These are phyloP conservation scores for Astreopora myriophthalma DNA, from an alignment of 64 coral and sea anemone species.

Conservation along the genomic window DNA sequence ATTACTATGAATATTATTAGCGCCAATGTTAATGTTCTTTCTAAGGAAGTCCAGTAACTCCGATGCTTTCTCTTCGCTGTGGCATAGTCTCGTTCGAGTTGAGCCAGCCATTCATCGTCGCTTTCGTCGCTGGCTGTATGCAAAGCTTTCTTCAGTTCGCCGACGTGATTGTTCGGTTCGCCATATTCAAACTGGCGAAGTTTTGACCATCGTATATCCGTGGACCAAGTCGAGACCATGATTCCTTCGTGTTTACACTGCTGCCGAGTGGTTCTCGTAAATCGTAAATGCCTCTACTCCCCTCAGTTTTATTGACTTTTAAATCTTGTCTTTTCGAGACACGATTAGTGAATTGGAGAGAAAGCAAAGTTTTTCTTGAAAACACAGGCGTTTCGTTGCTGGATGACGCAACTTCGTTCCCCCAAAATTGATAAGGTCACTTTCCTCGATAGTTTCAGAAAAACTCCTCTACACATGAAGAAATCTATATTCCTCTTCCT, in stretches of 20 bases:
- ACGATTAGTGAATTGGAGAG: neutral
- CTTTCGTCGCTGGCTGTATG: constrained; percentile 87
- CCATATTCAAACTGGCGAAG: constrained; percentile 81
- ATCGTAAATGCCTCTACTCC: neutral
- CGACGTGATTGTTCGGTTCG: constrained; percentile 29
- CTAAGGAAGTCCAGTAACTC: constrained; percentile 68
- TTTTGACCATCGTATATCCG: constrained; percentile 86
- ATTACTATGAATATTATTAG: constrained; percentile 70
- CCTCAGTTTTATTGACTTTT: neutral
- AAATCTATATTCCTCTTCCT: neutral
- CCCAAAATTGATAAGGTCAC: neutral
- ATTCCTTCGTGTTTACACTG: neutral
- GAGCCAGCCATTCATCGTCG: constrained; percentile 91
- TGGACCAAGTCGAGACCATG: constrained; percentile 71
- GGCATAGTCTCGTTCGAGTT: constrained; percentile 88
- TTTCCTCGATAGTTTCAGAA: too few relatives aligned
- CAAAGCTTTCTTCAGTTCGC: constrained; percentile 64
- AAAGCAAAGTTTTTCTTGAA: neutral
- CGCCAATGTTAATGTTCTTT: constrained; percentile 52
- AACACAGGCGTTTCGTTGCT: neutral
- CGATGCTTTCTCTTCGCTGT: constrained; percentile 70
- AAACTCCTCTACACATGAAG: neutral
- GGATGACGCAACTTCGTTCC: neutral
- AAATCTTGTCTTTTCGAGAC: neutral
- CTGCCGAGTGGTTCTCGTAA: neutral